Percentiles rank a stretch among this genome's conserved stretches.
Conservation (phyloP, 2,888 invertebrate genomes). For the Cephus pulcher region DNA sequence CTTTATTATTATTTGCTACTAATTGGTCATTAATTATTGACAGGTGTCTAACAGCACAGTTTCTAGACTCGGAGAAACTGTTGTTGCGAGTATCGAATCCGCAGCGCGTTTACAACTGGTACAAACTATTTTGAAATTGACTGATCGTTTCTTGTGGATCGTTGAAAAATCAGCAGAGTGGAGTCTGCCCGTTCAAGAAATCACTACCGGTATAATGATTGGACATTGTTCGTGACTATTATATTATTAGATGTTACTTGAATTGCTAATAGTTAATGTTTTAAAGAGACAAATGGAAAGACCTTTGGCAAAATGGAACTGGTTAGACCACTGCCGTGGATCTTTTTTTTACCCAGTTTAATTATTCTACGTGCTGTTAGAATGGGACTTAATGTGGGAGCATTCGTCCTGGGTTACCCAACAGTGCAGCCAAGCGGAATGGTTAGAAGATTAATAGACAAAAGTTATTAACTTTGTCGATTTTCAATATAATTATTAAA, state of each 20-base stretch:
- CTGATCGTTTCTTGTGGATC: conserved; percentile 69
- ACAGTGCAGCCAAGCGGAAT: conserved; percentile 69
- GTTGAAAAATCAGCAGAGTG: conserved; percentile 71
- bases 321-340: conserved; percentile 72
- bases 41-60: not conserved
- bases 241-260: not conserved
- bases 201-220: conserved; percentile 25
- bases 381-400: conserved; percentile 67
- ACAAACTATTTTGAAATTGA: conserved; percentile 65
- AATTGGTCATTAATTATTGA: not conserved
- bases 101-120: conserved; percentile 59
- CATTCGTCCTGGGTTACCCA: conserved; percentile 68
- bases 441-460: conserved; percentile 50
- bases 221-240: not conserved
- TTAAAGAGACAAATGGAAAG: conserved; percentile 67
- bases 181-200: conserved; percentile 68
- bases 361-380: conserved; percentile 67
- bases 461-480: not conserved
- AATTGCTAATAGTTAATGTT: not conserved
- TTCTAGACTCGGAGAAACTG: conserved; percentile 14
- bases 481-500: not conserved
- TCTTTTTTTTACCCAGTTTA: conserved; percentile 69
- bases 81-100: conserved; percentile 36
- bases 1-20: not conserved
- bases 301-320: conserved; percentile 66